Conservation (phyloP, 2,797 vertebrate species). For the Lepilemur septentrionalis region DNA sequence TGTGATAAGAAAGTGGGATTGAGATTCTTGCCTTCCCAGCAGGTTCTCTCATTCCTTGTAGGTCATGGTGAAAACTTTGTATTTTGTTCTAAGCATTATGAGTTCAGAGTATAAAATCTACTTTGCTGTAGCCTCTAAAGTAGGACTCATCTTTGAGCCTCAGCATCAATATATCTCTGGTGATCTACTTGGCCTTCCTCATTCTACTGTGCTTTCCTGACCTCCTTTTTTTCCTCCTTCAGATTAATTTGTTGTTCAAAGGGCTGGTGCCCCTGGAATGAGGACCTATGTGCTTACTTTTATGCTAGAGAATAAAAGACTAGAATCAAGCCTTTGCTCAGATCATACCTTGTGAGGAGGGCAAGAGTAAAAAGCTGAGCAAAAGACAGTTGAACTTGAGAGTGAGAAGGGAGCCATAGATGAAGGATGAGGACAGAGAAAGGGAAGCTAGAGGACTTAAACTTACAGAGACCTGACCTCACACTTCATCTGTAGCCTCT, state of each 20-base stretch:
- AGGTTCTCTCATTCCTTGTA: background rate
- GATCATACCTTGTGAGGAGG: background rate
- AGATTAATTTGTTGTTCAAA: conserved; percentile 6
- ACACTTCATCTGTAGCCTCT: background rate
- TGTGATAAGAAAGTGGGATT: background rate
- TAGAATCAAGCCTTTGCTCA: background rate
- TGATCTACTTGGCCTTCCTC: background rate
- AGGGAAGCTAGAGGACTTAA: background rate
- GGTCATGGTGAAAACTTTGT: background rate
- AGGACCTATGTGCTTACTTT: background rate
- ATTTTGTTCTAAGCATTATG: background rate
- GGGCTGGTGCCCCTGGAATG: background rate
- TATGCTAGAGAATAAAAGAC: background rate
- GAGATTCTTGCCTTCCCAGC: background rate
- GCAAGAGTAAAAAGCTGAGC: background rate
- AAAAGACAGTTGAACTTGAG: background rate
- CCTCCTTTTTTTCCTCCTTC: background rate
- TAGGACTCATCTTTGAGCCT: background rate
- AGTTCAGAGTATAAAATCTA: background rate
- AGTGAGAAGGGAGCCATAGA: background rate
- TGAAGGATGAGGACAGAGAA: background rate
- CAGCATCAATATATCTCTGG: background rate
- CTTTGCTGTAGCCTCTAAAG: background rate
- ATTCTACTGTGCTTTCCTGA: background rate
- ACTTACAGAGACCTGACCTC: background rate